Base-by-base conservation (phyloP, 2,113 vertebrate species). In the Sterna hirundo region DNA sequence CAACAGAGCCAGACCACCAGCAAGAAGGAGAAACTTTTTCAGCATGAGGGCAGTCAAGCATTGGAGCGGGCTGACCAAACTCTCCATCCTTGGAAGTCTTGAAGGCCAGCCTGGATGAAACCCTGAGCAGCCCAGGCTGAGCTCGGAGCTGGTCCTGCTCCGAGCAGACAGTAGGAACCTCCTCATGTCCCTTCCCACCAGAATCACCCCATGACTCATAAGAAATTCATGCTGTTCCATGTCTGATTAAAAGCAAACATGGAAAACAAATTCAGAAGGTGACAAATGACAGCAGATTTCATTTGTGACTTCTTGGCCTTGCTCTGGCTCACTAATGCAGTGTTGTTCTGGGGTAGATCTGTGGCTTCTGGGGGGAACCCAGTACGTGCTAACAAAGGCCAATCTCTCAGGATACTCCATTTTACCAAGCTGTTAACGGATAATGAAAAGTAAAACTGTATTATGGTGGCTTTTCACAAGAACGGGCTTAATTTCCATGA, bases 41-140 rank as follows among this genome's bases (percentile, higher is more conserved):
- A 25, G 17, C 5, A 0, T 15, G 34, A 42, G 49, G 49, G 12
- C 18, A 6, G 5, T 11, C 13, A 9, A 27, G 9, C 4, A 0
- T 10, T 11, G 62, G 36, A 26, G 66, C 0, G 0, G n/a, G 26
- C 40, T 34, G 30, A 38, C 54, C 52, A 7, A 16, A 42, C 4
- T 10, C 10, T 86, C 34, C 9, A 6, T 66, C 52, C 46, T 20
- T 25, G 29, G 61, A 52, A 51, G 21, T 9, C 40, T 36, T 32
- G 12, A 32, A 49, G 49, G 23, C 10, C 0, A 0, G 27, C 21
- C 42, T 19, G 20, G 44, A 14, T 27, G 20, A 62, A 79, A 8
- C 34, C 47, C 49, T 36, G 70, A 78, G 38, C 62, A 65, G 58
- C n/a, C 32, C 32, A 13, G 36, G 52, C 47, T 83, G 30, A 18